Evolutionary conservation across 1,140 invertebrate species (phyloP).

Genomic region (Ridgeia piscesae): DNA sequence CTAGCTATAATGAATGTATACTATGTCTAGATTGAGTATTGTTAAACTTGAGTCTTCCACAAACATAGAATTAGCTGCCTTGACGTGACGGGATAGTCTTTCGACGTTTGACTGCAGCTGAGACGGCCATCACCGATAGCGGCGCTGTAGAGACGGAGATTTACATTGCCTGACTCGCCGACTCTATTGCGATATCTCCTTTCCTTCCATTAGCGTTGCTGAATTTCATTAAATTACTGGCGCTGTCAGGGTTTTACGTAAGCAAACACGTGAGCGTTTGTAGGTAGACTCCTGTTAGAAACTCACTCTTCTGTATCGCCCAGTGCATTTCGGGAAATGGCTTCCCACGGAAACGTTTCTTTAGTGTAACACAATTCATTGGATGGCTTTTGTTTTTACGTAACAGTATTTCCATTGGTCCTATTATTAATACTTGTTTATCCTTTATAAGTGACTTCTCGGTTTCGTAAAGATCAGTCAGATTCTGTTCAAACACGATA

Average conservation of each 20-base stretch:
- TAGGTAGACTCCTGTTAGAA: not conserved
- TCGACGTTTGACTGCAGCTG: not conserved
- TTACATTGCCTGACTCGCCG: not conserved
- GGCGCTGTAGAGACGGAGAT: not conserved
- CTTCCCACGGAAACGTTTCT: not conserved
- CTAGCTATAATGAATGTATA: not conserved
- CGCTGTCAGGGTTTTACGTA: not conserved
- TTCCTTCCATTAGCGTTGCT: not conserved
- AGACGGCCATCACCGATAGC: not conserved
- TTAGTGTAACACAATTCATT: not conserved
- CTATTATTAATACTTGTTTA: not conserved
- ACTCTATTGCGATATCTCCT: not conserved
- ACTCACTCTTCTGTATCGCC: not conserved
- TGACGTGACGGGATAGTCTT: not conserved
- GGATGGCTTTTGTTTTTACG: not conserved
- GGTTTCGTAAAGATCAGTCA: not conserved
- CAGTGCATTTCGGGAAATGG: not conserved
- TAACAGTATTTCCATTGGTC: not conserved
- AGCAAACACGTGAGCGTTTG: not conserved
- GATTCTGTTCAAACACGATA: no score
- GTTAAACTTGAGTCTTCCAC: no score
- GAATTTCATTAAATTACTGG: not conserved
- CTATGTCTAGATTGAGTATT: not conserved
- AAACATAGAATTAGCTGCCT: not conserved
- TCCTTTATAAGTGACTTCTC: not conserved